Conservation (phyloP, 2,888 invertebrate species). For the Cheilosia vernalis region DNA sequence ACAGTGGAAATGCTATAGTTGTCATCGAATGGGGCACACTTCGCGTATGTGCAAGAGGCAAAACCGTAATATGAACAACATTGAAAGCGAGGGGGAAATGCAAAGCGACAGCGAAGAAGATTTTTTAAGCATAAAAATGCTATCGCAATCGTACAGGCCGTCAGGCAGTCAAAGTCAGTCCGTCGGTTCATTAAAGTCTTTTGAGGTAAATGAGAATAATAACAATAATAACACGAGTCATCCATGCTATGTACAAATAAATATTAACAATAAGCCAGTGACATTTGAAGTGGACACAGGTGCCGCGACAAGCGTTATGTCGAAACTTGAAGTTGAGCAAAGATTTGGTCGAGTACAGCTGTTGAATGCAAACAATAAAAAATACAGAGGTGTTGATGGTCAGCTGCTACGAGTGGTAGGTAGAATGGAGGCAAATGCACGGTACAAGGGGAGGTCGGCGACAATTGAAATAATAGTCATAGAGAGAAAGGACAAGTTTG, state of each 20-base stretch:
- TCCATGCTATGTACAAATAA: not conserved
- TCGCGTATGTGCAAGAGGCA: not conserved
- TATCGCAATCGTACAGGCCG: not conserved
- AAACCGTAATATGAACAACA: not conserved
- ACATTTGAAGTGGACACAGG: not conserved
- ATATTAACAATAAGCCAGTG: not conserved
- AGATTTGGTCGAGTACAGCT: not conserved
- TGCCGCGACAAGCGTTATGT: not conserved
- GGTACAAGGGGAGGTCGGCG: not conserved
- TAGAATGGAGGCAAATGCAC: not conserved
- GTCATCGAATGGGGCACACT: not conserved
- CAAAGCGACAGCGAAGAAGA: not conserved
- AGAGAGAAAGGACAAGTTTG: not conserved
- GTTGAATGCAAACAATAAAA: not conserved
- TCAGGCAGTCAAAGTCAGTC: not conserved
- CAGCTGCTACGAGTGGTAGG: not conserved
- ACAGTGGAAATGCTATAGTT: not conserved
- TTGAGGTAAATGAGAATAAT: not conserved
- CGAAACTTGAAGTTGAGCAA: not conserved
- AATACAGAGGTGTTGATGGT: not conserved
- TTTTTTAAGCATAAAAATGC: constrained; percentile 1
- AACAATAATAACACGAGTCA: no score
- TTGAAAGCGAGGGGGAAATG: not conserved
- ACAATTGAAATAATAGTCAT: not conserved
- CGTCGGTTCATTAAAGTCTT: not conserved